A percentile compares a stretch with the other conserved stretches of the same genome.
phyloP scores from a whole-genome alignment of 2,797 vertebrate species.

The Crocodylus rhombifer region DNA sequence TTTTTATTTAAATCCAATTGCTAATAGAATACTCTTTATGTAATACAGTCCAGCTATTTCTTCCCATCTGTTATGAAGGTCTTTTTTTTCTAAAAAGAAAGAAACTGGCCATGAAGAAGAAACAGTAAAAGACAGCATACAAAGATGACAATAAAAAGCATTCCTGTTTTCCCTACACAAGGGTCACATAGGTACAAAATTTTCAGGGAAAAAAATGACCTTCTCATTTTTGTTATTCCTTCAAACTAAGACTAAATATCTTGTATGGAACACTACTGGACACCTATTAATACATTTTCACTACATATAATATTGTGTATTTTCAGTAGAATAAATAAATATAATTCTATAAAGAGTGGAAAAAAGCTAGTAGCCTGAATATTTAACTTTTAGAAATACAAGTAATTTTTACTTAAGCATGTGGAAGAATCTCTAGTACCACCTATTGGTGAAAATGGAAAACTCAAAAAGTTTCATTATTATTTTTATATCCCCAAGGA shows the following conservation, averaged over 20 bases:
- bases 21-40: background rate
- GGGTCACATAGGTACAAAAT: background rate
- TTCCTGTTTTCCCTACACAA: background rate
- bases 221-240: background rate
- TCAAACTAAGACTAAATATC: background rate
- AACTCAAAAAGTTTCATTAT: conserved; percentile 2
- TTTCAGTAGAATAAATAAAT: background rate
- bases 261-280: background rate
- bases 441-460: conserved; percentile 64
- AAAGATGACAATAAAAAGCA: background rate
- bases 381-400: conserved; percentile 30
- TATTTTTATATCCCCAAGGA: conserved; percentile 20
- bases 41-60: background rate
- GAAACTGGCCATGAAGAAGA: background rate
- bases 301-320: background rate
- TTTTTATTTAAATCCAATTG: background rate
- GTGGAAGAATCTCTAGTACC: conserved; percentile 60
- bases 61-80: background rate
- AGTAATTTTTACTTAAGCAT: background rate
- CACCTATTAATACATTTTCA: background rate
- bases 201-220: background rate
- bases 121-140: background rate
- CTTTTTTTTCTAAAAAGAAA: background rate
- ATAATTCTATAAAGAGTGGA: background rate
- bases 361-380: background rate